A percentile compares a stretch with the other conserved stretches of the same genome.
These are phyloP conservation scores for Morpho helenor DNA, from an alignment of 2,888 invertebrate genomes.

Conservation along the genomic window DNA sequence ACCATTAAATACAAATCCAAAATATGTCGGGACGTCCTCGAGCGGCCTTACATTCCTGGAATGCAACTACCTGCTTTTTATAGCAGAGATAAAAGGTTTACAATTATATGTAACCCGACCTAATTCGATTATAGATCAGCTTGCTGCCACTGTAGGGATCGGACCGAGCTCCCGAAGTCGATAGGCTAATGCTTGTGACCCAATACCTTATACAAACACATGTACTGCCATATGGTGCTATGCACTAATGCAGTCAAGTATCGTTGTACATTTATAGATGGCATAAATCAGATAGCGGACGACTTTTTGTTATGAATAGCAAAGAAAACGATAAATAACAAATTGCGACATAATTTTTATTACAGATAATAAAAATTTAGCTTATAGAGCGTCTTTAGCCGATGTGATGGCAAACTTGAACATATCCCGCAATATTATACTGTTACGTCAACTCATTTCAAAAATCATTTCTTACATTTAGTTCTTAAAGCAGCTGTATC, in stretches of 20 bases:
- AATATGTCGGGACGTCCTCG: slow-evolving; percentile 40
- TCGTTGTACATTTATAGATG: slow-evolving; percentile 18
- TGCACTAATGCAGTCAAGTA: slow-evolving; percentile 21
- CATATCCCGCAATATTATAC: too few relatives aligned
- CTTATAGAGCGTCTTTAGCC: too few relatives aligned
- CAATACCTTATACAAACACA: slow-evolving; percentile 47
- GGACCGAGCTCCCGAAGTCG: slow-evolving; percentile 48
- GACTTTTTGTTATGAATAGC: slow-evolving; percentile 2
- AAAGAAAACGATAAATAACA: not conserved
- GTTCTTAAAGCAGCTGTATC: too few relatives aligned
- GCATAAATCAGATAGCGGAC: slow-evolving; percentile 12
- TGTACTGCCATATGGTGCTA: slow-evolving; percentile 45
- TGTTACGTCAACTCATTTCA: too few relatives aligned
- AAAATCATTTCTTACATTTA: too few relatives aligned
- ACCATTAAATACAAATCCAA: slow-evolving; percentile 46
- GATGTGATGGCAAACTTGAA: too few relatives aligned
- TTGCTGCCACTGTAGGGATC: slow-evolving; percentile 39
- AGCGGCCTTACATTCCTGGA: slow-evolving; percentile 60
- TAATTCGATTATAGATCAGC: slow-evolving; percentile 52
- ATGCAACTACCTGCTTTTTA: slow-evolving; percentile 74
- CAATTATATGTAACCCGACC: slow-evolving; percentile 57
- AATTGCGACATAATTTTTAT: not conserved
- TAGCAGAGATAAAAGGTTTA: slow-evolving; percentile 51
- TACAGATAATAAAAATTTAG: too few relatives aligned
- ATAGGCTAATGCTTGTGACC: slow-evolving; percentile 53